Percentiles rank a stretch among this genome's conserved stretches.
phyloP scores from a whole-genome alignment of 2,113 vertebrate species.

The Peucedramus taeniatus region DNA sequence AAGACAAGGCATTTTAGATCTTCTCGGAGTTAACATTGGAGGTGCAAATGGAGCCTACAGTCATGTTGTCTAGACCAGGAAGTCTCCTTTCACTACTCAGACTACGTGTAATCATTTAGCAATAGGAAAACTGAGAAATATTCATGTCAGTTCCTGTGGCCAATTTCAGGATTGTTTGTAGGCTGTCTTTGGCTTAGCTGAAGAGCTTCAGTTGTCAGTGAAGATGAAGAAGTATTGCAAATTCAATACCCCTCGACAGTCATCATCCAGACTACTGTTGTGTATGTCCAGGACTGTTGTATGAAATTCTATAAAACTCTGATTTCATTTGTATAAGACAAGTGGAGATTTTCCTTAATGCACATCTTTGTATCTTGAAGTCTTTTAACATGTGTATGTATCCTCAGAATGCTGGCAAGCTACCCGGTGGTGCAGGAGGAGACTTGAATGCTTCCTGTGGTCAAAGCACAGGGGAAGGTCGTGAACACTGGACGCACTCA shows the following conservation, averaged over 20 bases:
- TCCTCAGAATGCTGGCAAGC: background rate
- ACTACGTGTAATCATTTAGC: background rate
- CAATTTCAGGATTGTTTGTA: slow-evolving; percentile 28
- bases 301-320: background rate
- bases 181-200: slow-evolving; percentile 37
- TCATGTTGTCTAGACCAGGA: background rate
- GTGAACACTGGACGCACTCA: accelerated
- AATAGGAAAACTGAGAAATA: slow-evolving; percentile 38
- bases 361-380: background rate
- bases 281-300: background rate
- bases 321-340: background rate
- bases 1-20: background rate
- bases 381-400: accelerated
- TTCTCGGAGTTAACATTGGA: background rate
- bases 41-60: background rate
- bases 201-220: slow-evolving; percentile 25
- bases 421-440: accelerated
- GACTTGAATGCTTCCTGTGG: background rate
- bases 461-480: background rate
- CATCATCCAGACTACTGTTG: background rate
- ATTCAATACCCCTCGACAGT: background rate
- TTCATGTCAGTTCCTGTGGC: slow-evolving; percentile 12
- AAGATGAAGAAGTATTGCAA: background rate
- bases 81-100: background rate
- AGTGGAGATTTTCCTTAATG: background rate